Evolutionary conservation across 2,797 vertebrate species (phyloP).

Genomic region (Basileuterus tristriatus): DNA sequence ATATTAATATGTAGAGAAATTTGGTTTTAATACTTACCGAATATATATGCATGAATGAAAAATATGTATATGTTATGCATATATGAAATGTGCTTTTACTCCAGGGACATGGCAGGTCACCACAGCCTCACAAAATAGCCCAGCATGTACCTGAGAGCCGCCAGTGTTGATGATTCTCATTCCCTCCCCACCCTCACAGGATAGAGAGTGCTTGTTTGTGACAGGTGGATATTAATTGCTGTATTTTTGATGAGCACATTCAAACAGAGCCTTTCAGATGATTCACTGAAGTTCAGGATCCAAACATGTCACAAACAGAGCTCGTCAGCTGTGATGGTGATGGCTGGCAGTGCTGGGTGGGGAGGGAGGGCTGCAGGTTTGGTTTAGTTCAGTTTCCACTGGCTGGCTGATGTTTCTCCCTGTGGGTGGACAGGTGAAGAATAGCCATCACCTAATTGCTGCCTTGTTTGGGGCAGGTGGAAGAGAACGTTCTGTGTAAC

Average conservation of each 20-base stretch:
- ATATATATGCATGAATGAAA: not conserved
- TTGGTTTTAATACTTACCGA: not conserved
- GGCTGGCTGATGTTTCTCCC: not conserved
- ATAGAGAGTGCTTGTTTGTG: not conserved
- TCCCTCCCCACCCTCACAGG: accelerated
- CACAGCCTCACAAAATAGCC: not conserved
- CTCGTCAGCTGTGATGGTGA: not conserved
- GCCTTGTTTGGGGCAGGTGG: not conserved
- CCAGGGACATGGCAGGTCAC: not conserved
- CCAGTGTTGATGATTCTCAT: not conserved
- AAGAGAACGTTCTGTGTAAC: not conserved
- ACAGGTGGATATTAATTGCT: not conserved
- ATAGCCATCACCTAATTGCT: not conserved
- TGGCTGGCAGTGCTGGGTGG: not conserved
- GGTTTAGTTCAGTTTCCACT: not conserved
- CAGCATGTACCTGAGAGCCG: accelerated
- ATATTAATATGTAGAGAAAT: not conserved
- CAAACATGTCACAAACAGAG: not conserved
- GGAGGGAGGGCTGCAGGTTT: not conserved
- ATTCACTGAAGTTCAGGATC: not conserved
- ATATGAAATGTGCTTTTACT: not conserved
- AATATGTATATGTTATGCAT: accelerated
- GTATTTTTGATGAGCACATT: not conserved
- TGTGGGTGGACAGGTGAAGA: slow-evolving; percentile 41
- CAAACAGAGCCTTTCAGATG: not conserved